Evolutionary conservation across 2,888 invertebrate genomes (phyloP).

Genomic region (Tetranychus truncatus): DNA sequence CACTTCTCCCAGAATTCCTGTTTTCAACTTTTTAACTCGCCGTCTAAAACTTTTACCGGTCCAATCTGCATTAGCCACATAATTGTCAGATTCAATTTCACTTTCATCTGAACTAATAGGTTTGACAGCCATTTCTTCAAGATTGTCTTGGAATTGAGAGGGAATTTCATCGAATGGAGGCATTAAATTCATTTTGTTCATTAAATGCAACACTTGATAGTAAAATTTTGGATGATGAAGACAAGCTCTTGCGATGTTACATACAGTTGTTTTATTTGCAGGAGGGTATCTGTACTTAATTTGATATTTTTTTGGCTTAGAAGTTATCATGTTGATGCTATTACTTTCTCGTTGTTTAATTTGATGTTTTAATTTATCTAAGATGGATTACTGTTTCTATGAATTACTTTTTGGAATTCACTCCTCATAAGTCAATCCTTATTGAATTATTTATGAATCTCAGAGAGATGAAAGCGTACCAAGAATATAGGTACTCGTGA

Average conservation of each 20-base stretch:
- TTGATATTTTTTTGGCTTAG: no score
- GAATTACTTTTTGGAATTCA: neutral
- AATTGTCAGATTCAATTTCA: neutral
- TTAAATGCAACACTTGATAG: slow-evolving; percentile 54
- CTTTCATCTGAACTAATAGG: neutral
- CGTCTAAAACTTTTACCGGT: neutral
- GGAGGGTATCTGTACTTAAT: slow-evolving; percentile 54
- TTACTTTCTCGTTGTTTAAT: slow-evolving; percentile 47
- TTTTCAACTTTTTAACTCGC: neutral
- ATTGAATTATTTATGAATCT: neutral
- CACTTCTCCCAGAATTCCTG: neutral
- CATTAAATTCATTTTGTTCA: slow-evolving; percentile 83
- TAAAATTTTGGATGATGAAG: slow-evolving; percentile 62
- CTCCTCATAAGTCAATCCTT: neutral
- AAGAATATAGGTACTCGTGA: neutral
- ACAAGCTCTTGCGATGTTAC: slow-evolving; percentile 57
- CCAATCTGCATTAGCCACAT: neutral
- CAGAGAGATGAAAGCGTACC: neutral
- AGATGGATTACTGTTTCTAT: slow-evolving; percentile 38
- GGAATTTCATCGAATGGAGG: slow-evolving; percentile 47
- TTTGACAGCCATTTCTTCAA: neutral
- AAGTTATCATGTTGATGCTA: no score
- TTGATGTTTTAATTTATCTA: slow-evolving; percentile 69
- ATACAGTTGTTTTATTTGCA: slow-evolving; percentile 49
- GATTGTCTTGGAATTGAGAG: neutral